These are phyloP conservation scores for Euzophera pinguis DNA, from an alignment of 2,888 invertebrate genomes.

Conservation along the genomic window DNA sequence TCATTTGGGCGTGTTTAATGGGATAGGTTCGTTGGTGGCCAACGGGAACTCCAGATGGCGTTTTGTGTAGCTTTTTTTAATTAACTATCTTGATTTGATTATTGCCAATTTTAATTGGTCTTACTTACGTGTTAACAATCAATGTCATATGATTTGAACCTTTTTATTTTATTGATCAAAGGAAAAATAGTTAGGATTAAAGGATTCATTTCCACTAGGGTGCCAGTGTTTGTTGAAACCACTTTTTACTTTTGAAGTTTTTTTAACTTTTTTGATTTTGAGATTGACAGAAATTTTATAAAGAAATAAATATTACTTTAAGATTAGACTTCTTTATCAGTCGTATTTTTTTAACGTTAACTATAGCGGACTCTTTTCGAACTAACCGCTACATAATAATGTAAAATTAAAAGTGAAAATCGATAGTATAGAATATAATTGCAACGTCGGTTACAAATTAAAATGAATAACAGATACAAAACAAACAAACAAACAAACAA, in stretches of 20 bases:
- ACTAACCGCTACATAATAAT: constrained; percentile 1
- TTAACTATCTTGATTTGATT: background rate
- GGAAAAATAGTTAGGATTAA: no score
- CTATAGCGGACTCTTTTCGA: no score
- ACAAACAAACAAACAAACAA: background rate
- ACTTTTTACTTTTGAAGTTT: no score
- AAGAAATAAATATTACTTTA: no score
- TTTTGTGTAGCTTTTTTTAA: constrained; percentile 2
- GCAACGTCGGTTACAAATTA: background rate
- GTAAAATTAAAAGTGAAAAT: constrained; percentile 10
- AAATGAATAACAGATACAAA: background rate
- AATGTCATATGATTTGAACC: no score
- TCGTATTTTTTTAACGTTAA: no score
- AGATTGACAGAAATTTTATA: no score
- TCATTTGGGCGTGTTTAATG: constrained; percentile 57
- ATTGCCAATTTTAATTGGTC: background rate
- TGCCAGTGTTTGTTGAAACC: no score
- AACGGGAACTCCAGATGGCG: constrained; percentile 41
- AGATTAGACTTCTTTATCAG: no score
- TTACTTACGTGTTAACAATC: background rate
- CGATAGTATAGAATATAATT: background rate
- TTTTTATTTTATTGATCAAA: no score
- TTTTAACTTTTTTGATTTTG: no score
- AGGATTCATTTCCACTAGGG: no score
- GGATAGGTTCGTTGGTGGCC: constrained; percentile 63